A percentile compares a stretch with the other conserved stretches of the same genome.
Conservation (phyloP, 2,113 vertebrate genomes). For the Psilopogon haemacephalus region DNA sequence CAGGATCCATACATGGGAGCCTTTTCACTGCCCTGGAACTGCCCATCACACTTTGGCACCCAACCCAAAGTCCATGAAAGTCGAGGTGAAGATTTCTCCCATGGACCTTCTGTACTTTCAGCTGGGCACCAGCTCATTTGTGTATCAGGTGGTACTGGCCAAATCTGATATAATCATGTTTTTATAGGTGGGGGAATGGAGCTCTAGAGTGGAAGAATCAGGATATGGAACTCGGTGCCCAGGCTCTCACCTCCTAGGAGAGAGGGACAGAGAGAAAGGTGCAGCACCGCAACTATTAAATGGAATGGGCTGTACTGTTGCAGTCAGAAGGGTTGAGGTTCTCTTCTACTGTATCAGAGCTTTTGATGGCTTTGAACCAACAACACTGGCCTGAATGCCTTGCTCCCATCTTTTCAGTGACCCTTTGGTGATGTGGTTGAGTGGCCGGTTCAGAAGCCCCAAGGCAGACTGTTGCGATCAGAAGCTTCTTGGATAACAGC, state of each 20-base stretch:
- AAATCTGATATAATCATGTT: not conserved
- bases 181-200: not conserved
- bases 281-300: not conserved
- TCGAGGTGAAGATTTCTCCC: not conserved
- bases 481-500: slow-evolving; percentile 11
- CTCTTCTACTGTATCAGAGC: not conserved
- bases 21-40: not conserved
- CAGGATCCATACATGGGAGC: not conserved
- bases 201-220: not conserved
- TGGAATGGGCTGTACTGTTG: not conserved
- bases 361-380: not conserved
- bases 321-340: not conserved
- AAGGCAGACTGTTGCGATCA: fast-evolving
- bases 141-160: not conserved
- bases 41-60: fast-evolving
- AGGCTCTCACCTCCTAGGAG: not conserved
- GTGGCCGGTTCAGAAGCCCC: fast-evolving
- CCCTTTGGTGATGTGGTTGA: not conserved
- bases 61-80: not conserved
- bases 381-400: not conserved
- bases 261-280: not conserved
- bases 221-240: not conserved
- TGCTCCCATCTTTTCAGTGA: not conserved
- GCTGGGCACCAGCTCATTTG: not conserved
- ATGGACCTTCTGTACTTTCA: not conserved